Base-by-base conservation (phyloP, 1,140 invertebrate species). In the Calycopis cecrops region DNA sequence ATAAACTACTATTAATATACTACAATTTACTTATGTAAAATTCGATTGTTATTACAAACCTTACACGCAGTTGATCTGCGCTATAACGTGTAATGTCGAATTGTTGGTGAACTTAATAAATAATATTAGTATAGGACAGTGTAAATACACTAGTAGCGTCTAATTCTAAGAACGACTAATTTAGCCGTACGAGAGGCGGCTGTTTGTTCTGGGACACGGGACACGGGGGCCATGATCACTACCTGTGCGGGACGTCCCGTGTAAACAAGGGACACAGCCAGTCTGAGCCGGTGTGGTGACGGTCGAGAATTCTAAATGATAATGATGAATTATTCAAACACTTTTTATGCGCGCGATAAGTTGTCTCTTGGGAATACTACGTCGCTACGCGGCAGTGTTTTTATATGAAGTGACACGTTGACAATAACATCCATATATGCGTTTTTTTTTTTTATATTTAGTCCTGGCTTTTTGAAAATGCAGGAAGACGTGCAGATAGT, bases 191-290 rank as follows among this genome's bases (percentile, higher is more conserved):
- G 38, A n/a, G n/a, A 40, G 12, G 12, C n/a, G 14, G 14, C 16
- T 44, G 17, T 44, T 44, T 44, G 40, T 44, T 44, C 40, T 44
- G 40, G 3, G 12, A 16, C 17, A 44, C 14, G 40, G 14, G 40
- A 16, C 40, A 16, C 40, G 17, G 6, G 21, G 21, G 40, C 12
- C 40, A 44, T 40, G 38, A 40, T 44, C 9, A 44, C 14, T 12
- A 44, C 21, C 21, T 28, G 16, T 44, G 17, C 16, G 21, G 40
- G 9, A 44, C 16, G 17, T 12, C 40, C 9, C 14, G 17, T 16
- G 40, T 44, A 44, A 44, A 44, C 21, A 28, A 28, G 21, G 2
- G 21, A 28, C n/a, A 28, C 21, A 28, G 2, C 21, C 2, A 40
- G 40, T 40, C n/a, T n/a, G 38, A 40, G 9, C 40, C 40, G 16